phyloP scores from a whole-genome alignment of 2,797 vertebrate species.

The Catostomus latipinnis region DNA sequence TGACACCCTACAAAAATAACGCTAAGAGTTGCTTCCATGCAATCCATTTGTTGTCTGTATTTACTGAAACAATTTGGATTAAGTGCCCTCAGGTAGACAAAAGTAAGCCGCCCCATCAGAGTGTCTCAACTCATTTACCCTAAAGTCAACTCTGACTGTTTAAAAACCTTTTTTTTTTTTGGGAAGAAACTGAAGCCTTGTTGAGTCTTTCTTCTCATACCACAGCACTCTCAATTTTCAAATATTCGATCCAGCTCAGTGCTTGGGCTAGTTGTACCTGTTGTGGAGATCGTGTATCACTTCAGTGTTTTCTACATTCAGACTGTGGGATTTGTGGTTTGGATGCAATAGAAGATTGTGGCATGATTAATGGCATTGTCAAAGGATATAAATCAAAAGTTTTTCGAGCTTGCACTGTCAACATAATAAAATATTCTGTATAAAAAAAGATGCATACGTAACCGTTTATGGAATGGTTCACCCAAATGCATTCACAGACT shows the following conservation, averaged over 20 bases:
- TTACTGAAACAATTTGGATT: conserved; percentile 25
- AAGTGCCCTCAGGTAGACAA: conserved; percentile 28
- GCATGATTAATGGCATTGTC: conserved; percentile 55
- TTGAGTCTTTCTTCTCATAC: neutral
- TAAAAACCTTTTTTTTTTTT: neutral
- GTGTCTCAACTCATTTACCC: neutral
- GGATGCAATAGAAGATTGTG: conserved; percentile 42
- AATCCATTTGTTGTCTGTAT: conserved; percentile 25
- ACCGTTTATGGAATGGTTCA: neutral
- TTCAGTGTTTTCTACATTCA: conserved; percentile 16
- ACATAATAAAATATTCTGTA: neutral
- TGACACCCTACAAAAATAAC: neutral
- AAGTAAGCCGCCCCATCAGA: neutral
- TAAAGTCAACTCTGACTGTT: neutral
- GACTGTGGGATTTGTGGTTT: conserved; percentile 55
- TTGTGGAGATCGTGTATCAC: conserved; percentile 24
- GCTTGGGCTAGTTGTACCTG: conserved; percentile 26
- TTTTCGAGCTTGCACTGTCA: conserved; percentile 33
- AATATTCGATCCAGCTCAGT: neutral
- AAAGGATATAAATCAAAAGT: conserved; percentile 42
- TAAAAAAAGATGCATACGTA: conserved; percentile 9
- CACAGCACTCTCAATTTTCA: conserved; percentile 13
- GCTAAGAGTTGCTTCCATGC: conserved; percentile 13
- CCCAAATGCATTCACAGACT: neutral
- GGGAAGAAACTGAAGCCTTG: neutral